A percentile compares a stretch with the other conserved stretches of the same genome.
These are phyloP conservation scores for Xyrichtys novacula DNA, from an alignment of 2,797 vertebrate genomes.

Conservation along the genomic window DNA sequence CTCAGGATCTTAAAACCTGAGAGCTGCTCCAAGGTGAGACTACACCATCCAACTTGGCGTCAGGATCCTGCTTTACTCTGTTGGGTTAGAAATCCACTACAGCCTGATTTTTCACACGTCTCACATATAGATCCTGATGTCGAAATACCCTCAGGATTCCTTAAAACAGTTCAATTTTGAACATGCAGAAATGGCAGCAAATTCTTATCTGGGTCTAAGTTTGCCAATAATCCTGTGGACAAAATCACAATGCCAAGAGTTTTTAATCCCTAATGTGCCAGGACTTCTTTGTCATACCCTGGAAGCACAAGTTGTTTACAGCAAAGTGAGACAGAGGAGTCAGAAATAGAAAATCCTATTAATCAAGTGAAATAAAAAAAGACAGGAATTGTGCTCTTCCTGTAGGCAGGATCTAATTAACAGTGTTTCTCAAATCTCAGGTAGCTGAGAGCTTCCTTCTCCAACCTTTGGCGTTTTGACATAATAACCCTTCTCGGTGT, in stretches of 20 bases:
- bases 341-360: conserved; percentile 5
- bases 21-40: not conserved
- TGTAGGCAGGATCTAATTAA: conserved; percentile 9
- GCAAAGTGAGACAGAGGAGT: conserved; percentile 11
- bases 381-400: not conserved
- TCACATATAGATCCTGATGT: not conserved
- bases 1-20: not conserved
- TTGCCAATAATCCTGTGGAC: conserved; percentile 30
- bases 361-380: conserved; percentile 27
- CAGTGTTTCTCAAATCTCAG: not conserved
- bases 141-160: conserved; percentile 14
- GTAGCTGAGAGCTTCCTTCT: not conserved
- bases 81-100: too few relatives aligned
- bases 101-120: not conserved
- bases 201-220: conserved; percentile 27
- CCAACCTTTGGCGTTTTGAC: not conserved
- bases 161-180: conserved; percentile 38
- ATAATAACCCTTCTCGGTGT: not conserved
- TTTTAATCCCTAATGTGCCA: conserved; percentile 10
- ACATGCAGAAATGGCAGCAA: conserved; percentile 21
- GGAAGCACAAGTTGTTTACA: conserved; percentile 39
- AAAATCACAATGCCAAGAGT: conserved; percentile 2
- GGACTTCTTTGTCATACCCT: conserved; percentile 19
- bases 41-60: too few relatives aligned
- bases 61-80: too few relatives aligned